phyloP scores from a whole-genome alignment of 2,113 vertebrate species.

The Canis aureus region DNA sequence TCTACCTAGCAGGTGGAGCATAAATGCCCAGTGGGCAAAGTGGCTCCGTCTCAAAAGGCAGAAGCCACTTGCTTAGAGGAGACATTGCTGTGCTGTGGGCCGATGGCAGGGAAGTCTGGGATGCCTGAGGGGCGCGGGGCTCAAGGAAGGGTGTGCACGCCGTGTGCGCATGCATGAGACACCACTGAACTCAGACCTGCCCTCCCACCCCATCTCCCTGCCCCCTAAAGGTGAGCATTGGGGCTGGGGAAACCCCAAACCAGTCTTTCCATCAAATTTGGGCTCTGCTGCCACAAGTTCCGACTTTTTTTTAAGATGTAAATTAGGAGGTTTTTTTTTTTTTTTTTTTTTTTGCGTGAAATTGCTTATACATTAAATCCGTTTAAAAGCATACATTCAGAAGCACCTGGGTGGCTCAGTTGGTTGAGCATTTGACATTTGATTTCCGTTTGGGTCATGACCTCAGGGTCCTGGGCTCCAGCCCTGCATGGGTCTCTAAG shows the following conservation, averaged over 20 bases:
- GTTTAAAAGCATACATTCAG: no score
- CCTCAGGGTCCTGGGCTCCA: no score
- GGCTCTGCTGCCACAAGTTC: not conserved
- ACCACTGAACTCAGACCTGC: not conserved
- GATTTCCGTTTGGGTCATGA: not conserved
- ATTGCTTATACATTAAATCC: not conserved
- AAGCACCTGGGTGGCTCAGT: no score
- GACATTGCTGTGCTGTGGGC: not conserved
- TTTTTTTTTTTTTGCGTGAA: not conserved
- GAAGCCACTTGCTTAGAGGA: not conserved
- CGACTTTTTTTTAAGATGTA: not conserved
- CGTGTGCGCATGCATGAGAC: accelerated
- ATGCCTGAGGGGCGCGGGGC: not conserved
- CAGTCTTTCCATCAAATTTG: not conserved
- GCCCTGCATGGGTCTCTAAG: no score
- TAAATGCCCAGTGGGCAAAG: no score
- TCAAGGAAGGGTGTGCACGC: not conserved
- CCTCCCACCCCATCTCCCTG: no score
- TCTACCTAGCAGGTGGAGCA: not conserved
- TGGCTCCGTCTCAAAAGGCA: not conserved
- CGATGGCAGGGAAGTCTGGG: not conserved
- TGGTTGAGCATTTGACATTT: not conserved
- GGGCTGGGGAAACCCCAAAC: no score
- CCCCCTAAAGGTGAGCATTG: not conserved
- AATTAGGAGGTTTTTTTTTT: not conserved